Percentiles rank a stretch among this genome's conserved stretches.
These are phyloP conservation scores for Semnornis frantzii DNA, from an alignment of 2,113 vertebrate species.

Conservation along the genomic window DNA sequence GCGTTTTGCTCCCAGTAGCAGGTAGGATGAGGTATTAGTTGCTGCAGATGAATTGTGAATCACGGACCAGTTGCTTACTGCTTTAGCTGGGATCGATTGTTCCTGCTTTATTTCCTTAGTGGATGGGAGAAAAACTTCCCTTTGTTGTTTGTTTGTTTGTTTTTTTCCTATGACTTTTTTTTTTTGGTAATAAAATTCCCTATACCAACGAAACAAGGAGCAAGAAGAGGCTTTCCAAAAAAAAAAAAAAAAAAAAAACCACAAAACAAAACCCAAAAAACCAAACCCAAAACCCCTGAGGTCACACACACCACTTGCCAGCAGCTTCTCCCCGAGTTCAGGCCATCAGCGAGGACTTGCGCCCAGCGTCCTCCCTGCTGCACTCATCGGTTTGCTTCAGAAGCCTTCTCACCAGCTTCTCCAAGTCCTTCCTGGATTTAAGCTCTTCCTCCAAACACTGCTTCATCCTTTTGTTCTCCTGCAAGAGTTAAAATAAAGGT, in stretches of 20 bases:
- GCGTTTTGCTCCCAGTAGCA: constrained; percentile 40
- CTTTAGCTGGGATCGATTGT: constrained; percentile 7
- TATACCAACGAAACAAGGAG: constrained; percentile 58
- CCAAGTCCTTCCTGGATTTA: constrained; percentile 94
- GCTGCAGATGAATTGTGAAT: constrained; percentile 61
- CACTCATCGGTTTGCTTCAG: constrained; percentile 94
- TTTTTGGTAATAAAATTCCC: constrained; percentile 45
- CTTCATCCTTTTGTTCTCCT: constrained; percentile 98
- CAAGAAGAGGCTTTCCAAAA: constrained; percentile 34
- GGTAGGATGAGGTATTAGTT: constrained; percentile 58
- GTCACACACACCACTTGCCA: constrained; percentile 38
- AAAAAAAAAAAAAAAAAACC: no score
- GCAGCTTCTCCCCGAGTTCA: constrained; percentile 24
- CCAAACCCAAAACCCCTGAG: constrained; percentile 17
- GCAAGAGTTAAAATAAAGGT: background rate
- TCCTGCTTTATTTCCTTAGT: constrained; percentile 31
- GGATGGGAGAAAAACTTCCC: constrained; percentile 10
- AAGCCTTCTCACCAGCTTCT: constrained; percentile 90
- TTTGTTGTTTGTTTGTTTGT: background rate
- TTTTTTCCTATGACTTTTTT: background rate
- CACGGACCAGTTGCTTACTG: constrained; percentile 33
- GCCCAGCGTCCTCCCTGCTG: constrained; percentile 83
- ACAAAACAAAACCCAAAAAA: background rate
- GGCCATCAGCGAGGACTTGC: constrained; percentile 75
- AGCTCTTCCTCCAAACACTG: constrained; percentile 97